Evolutionary conservation across 2,888 invertebrate species (phyloP), one percentile per base, ranked within the genome.

Genomic region (Phymatocera aterrima): DNA sequence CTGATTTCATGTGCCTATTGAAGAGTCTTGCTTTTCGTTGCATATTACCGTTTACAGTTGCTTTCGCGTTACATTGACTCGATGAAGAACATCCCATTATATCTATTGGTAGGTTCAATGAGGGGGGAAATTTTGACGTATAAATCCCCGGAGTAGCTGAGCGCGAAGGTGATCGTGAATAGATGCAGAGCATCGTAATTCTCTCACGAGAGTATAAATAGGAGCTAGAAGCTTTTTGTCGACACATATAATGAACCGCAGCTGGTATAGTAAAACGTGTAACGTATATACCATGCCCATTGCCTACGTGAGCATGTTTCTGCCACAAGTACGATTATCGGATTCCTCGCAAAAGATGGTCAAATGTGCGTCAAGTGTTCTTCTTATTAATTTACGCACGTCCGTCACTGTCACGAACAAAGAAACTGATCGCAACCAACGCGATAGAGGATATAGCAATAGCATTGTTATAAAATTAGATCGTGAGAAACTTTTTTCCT

Each of bases 401-500:
- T 68, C 15, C 31, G 68, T 46, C 15, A 31, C 43, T 65, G 43
- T 43, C 43, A 28, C 28, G 43, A 68, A 68, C 68, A 68, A 68
- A 46, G 46, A 68, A 68, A 46, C 68, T 68, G 10, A 18, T 21
- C 21, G 12, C 3, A 15, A 1, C 24, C 21, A 24, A 15, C 21
- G 24, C n/a, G 12, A 46, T 46, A 12, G 24, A 43, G n/a, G 15
- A 40, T 68, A 15, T 43, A 68, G 6, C 15, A 2, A 54, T 18
- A 34, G n/a, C n/a, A 24, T 68, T 46, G 68, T 68, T 68, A 68
- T 68, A 28, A 68, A 68, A 68, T 68, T 46, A 68, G 68, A 68
- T 68, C 68, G 68, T 68, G 68, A 68, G 68, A 68, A 68, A 68
- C 68, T 46, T 68, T 43, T 68, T 43, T 24, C 68, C 5, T 68